Percentiles rank a stretch among this genome's conserved stretches.
Conservation (phyloP, 2,113 vertebrate genomes). For the Garra rufa region DNA sequence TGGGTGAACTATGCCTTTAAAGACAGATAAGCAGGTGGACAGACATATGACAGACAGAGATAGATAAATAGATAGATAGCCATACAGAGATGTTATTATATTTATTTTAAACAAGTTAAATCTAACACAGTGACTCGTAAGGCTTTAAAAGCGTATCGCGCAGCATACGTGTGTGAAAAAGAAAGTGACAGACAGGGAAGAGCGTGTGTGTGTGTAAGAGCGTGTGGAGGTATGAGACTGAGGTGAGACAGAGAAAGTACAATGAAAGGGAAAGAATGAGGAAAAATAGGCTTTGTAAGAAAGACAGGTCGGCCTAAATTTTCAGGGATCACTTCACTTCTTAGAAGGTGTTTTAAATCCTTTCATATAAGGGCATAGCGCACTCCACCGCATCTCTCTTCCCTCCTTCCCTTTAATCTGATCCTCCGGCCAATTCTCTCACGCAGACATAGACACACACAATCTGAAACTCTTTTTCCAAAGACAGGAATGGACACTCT, state of each 20-base stretch:
- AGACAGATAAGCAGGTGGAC: background rate
- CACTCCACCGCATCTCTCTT: conserved; percentile 15
- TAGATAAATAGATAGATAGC: too few relatives aligned
- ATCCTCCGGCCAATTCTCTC: conserved; percentile 22
- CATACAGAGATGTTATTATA: too few relatives aligned
- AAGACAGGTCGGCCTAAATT: background rate
- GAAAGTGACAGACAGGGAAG: background rate
- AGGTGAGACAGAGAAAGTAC: background rate
- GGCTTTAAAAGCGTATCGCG: background rate
- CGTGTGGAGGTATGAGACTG: background rate
- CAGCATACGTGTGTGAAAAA: background rate
- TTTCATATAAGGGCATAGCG: conserved; percentile 37
- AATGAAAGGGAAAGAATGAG: conserved; percentile 1
- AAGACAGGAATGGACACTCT: conserved; percentile 36
- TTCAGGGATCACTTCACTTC: conserved; percentile 12
- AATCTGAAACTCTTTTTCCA: conserved; percentile 15
- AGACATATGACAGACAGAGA: too few relatives aligned
- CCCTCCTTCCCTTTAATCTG: conserved; percentile 38
- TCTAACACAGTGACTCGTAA: background rate
- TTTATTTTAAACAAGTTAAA: background rate
- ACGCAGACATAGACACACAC: conserved; percentile 14
- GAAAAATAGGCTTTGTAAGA: background rate
- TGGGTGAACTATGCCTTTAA: too few relatives aligned
- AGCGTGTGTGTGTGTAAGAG: conserved; percentile 4
- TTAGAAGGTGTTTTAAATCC: conserved; percentile 33